Percentiles rank a stretch among this genome's conserved stretches.
Conservation (phyloP, 2,888 invertebrate genomes). For the Tiliacea aurago region DNA sequence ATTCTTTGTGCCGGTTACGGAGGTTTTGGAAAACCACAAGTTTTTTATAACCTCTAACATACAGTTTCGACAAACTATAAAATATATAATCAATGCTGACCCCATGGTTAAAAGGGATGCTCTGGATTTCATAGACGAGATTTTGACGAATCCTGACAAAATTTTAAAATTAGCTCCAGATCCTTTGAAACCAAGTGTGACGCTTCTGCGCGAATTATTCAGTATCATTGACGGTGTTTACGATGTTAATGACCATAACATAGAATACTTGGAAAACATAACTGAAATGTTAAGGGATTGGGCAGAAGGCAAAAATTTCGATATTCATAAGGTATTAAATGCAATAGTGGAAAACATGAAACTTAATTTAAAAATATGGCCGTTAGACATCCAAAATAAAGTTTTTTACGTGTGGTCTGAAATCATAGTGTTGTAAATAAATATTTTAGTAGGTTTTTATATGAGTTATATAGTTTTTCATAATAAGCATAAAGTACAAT, state of each 20-base stretch:
- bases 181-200: constrained; percentile 63
- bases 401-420: constrained; percentile 71
- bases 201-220: constrained; percentile 67
- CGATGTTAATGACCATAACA: constrained; percentile 68
- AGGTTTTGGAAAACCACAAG: constrained; percentile 66
- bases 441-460: constrained; percentile 29
- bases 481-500: constrained; percentile 22
- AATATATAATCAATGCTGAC: constrained; percentile 63
- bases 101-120: constrained; percentile 70
- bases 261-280: constrained; percentile 66
- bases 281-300: constrained; percentile 64
- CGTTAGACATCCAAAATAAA: constrained; percentile 67
- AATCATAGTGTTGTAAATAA: constrained; percentile 62
- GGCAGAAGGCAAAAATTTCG: constrained; percentile 56
- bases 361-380: constrained; percentile 73
- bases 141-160: constrained; percentile 69
- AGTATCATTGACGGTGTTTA: constrained; percentile 71
- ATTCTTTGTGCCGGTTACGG: constrained; percentile 65
- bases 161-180: constrained; percentile 64
- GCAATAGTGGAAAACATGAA: constrained; percentile 71
- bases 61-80: constrained; percentile 69
- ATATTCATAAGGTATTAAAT: constrained; percentile 64
- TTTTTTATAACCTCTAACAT: constrained; percentile 68
- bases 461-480: constrained; percentile 22
- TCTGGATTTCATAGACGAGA: constrained; percentile 77